Conservation (phyloP, 2,888 invertebrate genomes). For the Drosophila vallismaia region DNA sequence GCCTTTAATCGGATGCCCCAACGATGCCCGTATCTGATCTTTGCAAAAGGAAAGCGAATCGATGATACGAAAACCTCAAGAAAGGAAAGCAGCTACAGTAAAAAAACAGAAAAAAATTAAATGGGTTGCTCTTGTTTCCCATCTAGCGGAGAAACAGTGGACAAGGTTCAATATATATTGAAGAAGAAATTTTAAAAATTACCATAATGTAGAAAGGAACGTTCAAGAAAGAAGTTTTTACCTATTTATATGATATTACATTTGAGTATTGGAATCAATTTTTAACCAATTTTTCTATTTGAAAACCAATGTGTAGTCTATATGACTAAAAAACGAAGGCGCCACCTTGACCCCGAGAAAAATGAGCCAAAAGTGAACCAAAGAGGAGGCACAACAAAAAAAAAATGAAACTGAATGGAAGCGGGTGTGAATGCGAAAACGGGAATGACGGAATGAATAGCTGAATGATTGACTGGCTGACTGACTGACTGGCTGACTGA, state of each 20-base stretch:
- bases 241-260: no score
- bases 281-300: background rate
- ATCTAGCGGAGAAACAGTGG: slow-evolving; percentile 17
- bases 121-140: slow-evolving; percentile 22
- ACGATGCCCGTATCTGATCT: slow-evolving; percentile 40
- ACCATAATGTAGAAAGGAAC: no score
- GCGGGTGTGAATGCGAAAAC: slow-evolving; percentile 39
- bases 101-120: slow-evolving; percentile 36
- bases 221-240: no score
- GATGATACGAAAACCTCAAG: slow-evolving; percentile 29
- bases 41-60: slow-evolving; percentile 24
- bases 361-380: slow-evolving; percentile 26
- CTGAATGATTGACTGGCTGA: slow-evolving; percentile 47
- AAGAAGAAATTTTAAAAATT: background rate
- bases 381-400: slow-evolving; percentile 5
- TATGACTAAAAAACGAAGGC: slow-evolving; percentile 61
- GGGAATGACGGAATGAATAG: slow-evolving; percentile 54
- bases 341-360: slow-evolving; percentile 66
- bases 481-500: slow-evolving; percentile 28
- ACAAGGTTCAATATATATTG: background rate
- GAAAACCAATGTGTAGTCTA: slow-evolving; percentile 33
- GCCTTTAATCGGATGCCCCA: slow-evolving; percentile 33
- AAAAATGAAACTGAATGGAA: slow-evolving; percentile 33
- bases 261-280: no score
- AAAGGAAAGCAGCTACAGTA: slow-evolving; percentile 20